Base-by-base conservation (phyloP, 2,888 invertebrate genomes). In the Oasisia sp. region DNA sequence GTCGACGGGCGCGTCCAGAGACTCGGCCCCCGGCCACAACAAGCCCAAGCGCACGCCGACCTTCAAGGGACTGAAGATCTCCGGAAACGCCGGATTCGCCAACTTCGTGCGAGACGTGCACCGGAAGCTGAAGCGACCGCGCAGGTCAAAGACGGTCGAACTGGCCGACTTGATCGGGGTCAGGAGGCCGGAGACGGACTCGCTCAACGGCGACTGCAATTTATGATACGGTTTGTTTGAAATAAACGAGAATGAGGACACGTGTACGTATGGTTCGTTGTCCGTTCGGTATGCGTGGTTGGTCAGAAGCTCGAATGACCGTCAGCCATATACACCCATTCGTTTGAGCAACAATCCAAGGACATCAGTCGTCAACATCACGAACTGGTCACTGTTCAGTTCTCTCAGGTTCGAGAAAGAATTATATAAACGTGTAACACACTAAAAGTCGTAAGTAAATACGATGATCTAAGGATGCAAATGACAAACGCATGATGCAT, bases 171-270 rank as follows among this genome's bases (percentile, higher is more conserved):
- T 74, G 19, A 74, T 74, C 74, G 74, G 74, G 27, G 27, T 74
- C 74, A 74, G 27, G n/a, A 3, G n/a, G 27, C 74, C 74, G 74
- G 74, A 74, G n/a, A 19, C 74, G 7, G 74, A 74, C n/a, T 74
- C 74, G 27, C 74, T 74, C 74, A 74, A 74, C 74, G 74, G 74
- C 74, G 74, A 74, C 27, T 74, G 74, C 74, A 74, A 74, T 74
- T 19, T 74, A 27, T 74, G 74, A 74, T 74, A 38, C 38, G n/a
- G 14, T 74, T 74, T 19, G 7, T 74, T 74, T 74, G 27, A 19
- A 14, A 19, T 5, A 74, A 74, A 74, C 27, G 74, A 14, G n/a
- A 74, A 74, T 74, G 74, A 74, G 74, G 19, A 74, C 27, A n/a
- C 19, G 1, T 7, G 14, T 27, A 74, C 9, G 8, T 8, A 14